Percentiles rank a stretch among this genome's conserved stretches.
Conservation (phyloP, 2,888 invertebrate species). For the Drosophila demipolita region DNA sequence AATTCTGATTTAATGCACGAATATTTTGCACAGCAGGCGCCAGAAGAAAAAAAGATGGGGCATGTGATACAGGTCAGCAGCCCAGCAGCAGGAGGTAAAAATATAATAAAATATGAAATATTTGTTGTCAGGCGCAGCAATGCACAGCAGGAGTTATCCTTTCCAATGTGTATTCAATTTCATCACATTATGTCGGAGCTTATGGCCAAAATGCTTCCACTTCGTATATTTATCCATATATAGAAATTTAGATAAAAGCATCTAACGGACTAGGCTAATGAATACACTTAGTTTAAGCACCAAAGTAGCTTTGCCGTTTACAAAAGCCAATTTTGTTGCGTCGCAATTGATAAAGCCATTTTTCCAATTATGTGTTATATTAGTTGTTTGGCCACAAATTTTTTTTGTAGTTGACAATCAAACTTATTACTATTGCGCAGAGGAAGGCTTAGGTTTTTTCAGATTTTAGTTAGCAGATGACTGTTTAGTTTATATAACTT, state of each 20-base stretch:
- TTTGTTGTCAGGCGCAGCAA: constrained; percentile 41
- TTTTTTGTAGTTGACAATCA: neutral
- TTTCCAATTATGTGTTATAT: neutral
- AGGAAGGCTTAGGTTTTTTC: too few relatives aligned
- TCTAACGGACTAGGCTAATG: constrained; percentile 36
- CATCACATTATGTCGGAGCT: constrained; percentile 49
- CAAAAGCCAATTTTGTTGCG: constrained; percentile 4
- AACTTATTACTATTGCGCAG: neutral
- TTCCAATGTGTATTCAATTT: constrained; percentile 50
- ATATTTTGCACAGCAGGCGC: constrained; percentile 55
- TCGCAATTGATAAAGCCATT: neutral
- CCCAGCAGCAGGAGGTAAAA: constrained; percentile 24
- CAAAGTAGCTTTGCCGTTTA: constrained; percentile 32
- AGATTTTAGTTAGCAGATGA: neutral
- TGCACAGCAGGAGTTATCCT: constrained; percentile 1
- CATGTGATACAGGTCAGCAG: constrained; percentile 57
- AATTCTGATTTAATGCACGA: constrained; percentile 59
- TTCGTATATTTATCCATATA: constrained; percentile 22
- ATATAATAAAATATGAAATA: constrained; percentile 18
- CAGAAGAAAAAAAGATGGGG: constrained; percentile 13
- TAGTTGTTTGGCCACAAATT: constrained; percentile 3
- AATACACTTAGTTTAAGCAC: constrained; percentile 31
- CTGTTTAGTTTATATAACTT: neutral
- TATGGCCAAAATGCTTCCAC: constrained; percentile 20
- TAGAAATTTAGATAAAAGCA: neutral